These are phyloP conservation scores for Forbesichthys agassizii DNA, from an alignment of 2,113 vertebrate species.

Conservation along the genomic window DNA sequence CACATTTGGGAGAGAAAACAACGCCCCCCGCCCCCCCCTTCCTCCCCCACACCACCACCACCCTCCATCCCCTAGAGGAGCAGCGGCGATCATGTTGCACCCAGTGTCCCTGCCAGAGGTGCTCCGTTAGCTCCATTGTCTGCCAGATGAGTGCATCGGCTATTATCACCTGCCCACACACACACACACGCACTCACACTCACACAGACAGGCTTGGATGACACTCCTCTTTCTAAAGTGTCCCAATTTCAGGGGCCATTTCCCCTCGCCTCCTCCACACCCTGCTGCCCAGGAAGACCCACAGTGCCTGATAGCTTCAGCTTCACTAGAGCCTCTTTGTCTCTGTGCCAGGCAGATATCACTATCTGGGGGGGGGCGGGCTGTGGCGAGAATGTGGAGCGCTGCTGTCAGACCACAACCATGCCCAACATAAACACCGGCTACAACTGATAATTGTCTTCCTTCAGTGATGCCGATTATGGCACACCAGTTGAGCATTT, in stretches of 20 bases:
- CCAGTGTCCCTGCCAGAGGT: conserved; percentile 35
- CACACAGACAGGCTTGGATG: conserved; percentile 18
- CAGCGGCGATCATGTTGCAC: conserved; percentile 42
- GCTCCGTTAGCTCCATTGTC: conserved; percentile 36
- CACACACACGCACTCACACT: conserved; percentile 8
- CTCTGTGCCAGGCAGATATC: conserved; percentile 32
- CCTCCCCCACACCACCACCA: neutral
- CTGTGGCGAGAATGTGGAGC: conserved; percentile 5
- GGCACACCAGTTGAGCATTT: too few species aligned
- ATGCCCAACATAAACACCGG: neutral
- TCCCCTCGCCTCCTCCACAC: conserved; percentile 22
- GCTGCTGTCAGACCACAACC: neutral
- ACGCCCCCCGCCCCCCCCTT: too few species aligned
- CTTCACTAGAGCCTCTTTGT: conserved; percentile 37
- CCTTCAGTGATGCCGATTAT: neutral
- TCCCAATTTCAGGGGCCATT: conserved; percentile 46
- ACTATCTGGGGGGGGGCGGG: conserved; percentile 3
- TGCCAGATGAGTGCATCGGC: conserved; percentile 21
- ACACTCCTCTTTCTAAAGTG: conserved; percentile 48
- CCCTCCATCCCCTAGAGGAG: conserved; percentile 17
- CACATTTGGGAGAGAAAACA: too few species aligned
- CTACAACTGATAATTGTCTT: conserved; percentile 5
- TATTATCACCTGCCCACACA: conserved; percentile 27
- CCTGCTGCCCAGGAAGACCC: conserved; percentile 20
- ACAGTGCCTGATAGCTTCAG: conserved; percentile 39